Evolutionary conservation across 1,140 invertebrate genomes (phyloP).

Genomic region (Homarus americanus): DNA sequence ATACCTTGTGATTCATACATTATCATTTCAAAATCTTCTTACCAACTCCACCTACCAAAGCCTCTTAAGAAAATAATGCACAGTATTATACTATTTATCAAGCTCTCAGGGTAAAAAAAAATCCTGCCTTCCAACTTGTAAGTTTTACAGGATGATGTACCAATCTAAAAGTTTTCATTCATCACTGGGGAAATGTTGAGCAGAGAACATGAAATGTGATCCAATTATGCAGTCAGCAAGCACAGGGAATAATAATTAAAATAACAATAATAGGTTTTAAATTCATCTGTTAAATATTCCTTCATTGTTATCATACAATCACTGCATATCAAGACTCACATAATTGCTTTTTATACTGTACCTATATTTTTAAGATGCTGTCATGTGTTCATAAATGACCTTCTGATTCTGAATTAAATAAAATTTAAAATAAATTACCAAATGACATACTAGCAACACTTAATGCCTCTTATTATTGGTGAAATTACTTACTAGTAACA

Average conservation of each 20-base stretch:
- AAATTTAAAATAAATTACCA: neutral
- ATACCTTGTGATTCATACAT: slow-evolving; percentile 5
- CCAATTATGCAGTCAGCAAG: neutral
- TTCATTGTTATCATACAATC: neutral
- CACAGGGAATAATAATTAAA: neutral
- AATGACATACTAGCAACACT: neutral
- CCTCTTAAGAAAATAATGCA: neutral
- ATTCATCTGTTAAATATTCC: neutral
- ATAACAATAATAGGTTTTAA: neutral
- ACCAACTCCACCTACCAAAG: neutral
- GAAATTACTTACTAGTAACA: neutral
- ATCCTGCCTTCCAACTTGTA: neutral
- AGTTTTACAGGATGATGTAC: neutral
- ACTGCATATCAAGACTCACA: neutral
- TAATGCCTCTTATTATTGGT: neutral
- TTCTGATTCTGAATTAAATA: too few relatives aligned
- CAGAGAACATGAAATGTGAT: neutral
- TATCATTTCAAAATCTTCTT: neutral
- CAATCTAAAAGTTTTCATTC: neutral
- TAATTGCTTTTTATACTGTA: neutral
- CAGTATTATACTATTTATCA: neutral
- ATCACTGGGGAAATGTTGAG: neutral
- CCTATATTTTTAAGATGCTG: too few relatives aligned
- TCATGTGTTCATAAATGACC: too few relatives aligned
- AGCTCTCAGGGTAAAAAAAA: neutral